Conservation (phyloP, 2,888 invertebrate species). For the Eledone cirrhosa region DNA sequence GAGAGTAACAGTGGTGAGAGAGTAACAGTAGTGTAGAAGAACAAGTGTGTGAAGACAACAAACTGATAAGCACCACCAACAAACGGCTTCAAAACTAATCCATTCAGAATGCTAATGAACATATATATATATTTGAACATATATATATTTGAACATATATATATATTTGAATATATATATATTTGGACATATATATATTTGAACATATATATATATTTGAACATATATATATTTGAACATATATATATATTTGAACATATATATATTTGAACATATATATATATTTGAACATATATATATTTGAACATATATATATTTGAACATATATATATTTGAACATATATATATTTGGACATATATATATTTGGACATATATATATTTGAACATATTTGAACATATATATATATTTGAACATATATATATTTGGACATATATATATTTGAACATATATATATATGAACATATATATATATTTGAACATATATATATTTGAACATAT, state of each 20-base stretch:
- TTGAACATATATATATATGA: background rate
- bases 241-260: background rate
- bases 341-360: background rate
- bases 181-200: too few species aligned
- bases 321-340: background rate
- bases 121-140: background rate
- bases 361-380: background rate
- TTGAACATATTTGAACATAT: background rate
- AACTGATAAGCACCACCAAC: too few species aligned
- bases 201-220: background rate
- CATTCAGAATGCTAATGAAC: too few species aligned
- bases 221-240: background rate
- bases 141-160: background rate
- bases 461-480: background rate
- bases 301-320: background rate
- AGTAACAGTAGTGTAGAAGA: too few species aligned
- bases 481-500: background rate
- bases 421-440: background rate
- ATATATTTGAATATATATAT: too few species aligned
- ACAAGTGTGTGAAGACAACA: too few species aligned
- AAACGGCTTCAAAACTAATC: too few species aligned
- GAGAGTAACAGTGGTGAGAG: too few species aligned
- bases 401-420: background rate
- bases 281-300: background rate
- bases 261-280: background rate